Evolutionary conservation across 92 coral and sea anemone species (phyloP), one percentile per base, ranked within the genome.

Genomic region (Epizoanthus fatuus): DNA sequence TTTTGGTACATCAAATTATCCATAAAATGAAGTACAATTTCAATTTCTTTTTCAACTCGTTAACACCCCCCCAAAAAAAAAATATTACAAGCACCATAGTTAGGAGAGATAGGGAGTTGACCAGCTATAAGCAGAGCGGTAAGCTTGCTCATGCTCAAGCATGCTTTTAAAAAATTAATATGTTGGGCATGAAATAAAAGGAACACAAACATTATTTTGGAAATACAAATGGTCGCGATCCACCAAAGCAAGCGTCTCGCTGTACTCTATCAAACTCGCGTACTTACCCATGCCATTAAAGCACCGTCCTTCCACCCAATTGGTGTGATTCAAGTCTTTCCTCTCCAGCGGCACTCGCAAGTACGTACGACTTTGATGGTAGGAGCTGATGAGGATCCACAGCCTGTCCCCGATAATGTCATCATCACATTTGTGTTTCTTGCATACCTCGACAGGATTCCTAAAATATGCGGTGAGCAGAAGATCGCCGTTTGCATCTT

Each of bases 271-370:
- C 12, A 13, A 0, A 25, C 42, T 7, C 15, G 11, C 35, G 16
- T 22, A 22, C 76, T 47, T 47, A 86, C 90, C 90, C 90, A 86
- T 86, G 14, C 53, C 38, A 12, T 14, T 5, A 44, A 86, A 86
- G 56, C 90, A 86, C 47, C 10, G 14, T 58, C 90, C 90, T 53
- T 79, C 69, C 51, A 86, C 85, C 90, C 90, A 86, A 19, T 86
- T 47, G 2, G 82, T 77, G 49, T 40, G 69, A 6, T 59, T 44
- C 62, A 86, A 56, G 14, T 40, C 74, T 63, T 42, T 79, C 55
- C 75, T 64, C 4, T 78, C 67, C 58, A 52, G 42, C 35, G 86
- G 90, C 3, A 86, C 65, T 60, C 37, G 69, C 45, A 59, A 11
- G 35, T 58, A 67, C 37, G 55, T 52, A 56, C 79, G 69, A 20